Percentiles rank a stretch among this genome's conserved stretches.
These are phyloP conservation scores for Allolobophora icterica DNA, from an alignment of 2,888 invertebrate species.

Conservation along the genomic window DNA sequence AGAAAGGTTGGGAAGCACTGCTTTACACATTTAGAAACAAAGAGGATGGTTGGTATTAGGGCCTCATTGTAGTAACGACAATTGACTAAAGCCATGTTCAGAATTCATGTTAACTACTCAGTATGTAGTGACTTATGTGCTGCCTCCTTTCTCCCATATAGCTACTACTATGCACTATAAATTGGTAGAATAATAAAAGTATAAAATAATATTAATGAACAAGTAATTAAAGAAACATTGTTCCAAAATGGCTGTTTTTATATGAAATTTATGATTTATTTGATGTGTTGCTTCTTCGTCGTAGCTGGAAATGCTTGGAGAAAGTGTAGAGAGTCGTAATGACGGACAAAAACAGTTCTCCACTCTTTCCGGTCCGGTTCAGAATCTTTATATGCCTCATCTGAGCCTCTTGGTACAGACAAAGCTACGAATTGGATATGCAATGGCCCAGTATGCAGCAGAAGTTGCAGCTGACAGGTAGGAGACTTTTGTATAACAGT, in stretches of 20 bases:
- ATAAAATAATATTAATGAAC: neutral
- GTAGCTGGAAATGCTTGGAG: slow-evolving; percentile 61
- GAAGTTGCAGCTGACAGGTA: slow-evolving; percentile 54
- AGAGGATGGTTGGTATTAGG: no score
- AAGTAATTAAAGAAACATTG: neutral
- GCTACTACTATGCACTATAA: neutral
- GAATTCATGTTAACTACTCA: no score
- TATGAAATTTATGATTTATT: neutral
- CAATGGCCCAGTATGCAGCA: slow-evolving; percentile 57
- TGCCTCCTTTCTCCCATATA: no score
- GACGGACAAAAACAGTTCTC: slow-evolving; percentile 52
- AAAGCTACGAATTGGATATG: slow-evolving; percentile 61
- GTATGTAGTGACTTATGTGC: no score
- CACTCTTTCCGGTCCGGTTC: slow-evolving; percentile 56
- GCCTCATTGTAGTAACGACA: no score
- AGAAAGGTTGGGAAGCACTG: no score
- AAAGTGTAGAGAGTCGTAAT: slow-evolving; percentile 58
- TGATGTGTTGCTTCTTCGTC: slow-evolving; percentile 7
- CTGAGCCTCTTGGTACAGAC: slow-evolving; percentile 57
- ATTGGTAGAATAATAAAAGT: neutral
- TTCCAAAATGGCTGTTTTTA: neutral
- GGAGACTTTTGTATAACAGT: neutral
- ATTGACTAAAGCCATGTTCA: no score
- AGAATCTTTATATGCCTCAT: slow-evolving; percentile 60
- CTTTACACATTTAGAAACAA: no score